A percentile compares a stretch with the other conserved stretches of the same genome.
Evolutionary conservation across 2,113 vertebrate genomes (phyloP).

Genomic region (Ictidomys tridecemlineatus): DNA sequence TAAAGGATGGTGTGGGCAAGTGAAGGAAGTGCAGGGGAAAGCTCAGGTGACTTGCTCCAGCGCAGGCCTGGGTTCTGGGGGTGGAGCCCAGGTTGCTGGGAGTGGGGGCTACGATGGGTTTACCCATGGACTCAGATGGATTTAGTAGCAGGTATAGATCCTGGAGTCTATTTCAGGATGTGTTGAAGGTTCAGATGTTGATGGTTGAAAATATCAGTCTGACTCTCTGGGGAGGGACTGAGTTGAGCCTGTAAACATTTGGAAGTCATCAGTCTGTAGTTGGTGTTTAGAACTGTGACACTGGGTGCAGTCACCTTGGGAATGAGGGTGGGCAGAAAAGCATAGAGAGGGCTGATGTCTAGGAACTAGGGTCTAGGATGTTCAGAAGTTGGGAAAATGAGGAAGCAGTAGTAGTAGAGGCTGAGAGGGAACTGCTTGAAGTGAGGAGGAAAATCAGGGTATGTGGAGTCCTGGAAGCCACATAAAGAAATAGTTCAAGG

Average conservation of each 20-base stretch:
- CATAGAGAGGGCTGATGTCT: neutral
- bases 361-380: neutral
- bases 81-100: neutral
- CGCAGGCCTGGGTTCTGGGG: accelerated
- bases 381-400: neutral
- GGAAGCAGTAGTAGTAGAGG: neutral
- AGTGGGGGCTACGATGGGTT: neutral
- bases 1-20: no score
- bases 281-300: neutral
- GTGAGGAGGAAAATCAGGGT: neutral
- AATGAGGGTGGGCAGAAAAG: neutral
- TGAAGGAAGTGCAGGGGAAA: neutral
- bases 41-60: neutral
- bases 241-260: neutral
- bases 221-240: neutral
- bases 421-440: neutral
- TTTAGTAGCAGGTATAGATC: neutral
- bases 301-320: neutral
- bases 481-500: neutral
- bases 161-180: neutral
- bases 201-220: neutral
- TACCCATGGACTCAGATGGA: neutral
- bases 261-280: neutral
- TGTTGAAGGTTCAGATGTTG: neutral
- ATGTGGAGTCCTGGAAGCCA: neutral